Percentiles rank a stretch among this genome's conserved stretches.
These are phyloP conservation scores for Antechinus stuartii DNA, from an alignment of 2,113 vertebrate species.

Conservation along the genomic window DNA sequence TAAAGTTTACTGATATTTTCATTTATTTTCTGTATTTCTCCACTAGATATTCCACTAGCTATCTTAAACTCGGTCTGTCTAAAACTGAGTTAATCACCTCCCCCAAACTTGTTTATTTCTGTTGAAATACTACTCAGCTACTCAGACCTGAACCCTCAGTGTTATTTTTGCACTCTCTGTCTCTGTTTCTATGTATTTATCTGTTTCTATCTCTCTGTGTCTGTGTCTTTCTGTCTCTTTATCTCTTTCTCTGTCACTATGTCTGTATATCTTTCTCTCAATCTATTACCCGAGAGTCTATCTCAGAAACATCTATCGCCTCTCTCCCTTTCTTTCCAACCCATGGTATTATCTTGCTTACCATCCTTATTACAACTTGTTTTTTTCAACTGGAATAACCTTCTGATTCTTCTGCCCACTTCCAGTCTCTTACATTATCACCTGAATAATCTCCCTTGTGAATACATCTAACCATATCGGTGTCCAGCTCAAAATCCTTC, in stretches of 20 bases:
- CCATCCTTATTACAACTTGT: not conserved
- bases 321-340: not conserved
- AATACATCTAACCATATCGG: not conserved
- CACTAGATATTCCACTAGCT: not conserved
- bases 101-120: not conserved
- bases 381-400: not conserved
- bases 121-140: not conserved
- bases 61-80: not conserved
- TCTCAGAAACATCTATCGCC: not conserved
- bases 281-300: not conserved
- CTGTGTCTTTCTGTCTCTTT: no score
- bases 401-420: not conserved
- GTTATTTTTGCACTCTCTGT: not conserved
- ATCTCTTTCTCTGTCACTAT: no score
- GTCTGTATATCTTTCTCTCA: not conserved
- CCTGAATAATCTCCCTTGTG: not conserved
- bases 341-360: not conserved
- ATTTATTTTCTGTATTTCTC: not conserved
- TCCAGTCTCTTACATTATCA: not conserved
- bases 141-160: not conserved
- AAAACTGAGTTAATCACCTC: not conserved
- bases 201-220: no score
- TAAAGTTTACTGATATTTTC: not conserved
- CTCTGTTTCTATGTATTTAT: not conserved
- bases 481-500: not conserved